A percentile compares a stretch with the other conserved stretches of the same genome.
These are phyloP conservation scores for Rhinolophus ferrumequinum DNA, from an alignment of 2,113 vertebrate species.

Conservation along the genomic window DNA sequence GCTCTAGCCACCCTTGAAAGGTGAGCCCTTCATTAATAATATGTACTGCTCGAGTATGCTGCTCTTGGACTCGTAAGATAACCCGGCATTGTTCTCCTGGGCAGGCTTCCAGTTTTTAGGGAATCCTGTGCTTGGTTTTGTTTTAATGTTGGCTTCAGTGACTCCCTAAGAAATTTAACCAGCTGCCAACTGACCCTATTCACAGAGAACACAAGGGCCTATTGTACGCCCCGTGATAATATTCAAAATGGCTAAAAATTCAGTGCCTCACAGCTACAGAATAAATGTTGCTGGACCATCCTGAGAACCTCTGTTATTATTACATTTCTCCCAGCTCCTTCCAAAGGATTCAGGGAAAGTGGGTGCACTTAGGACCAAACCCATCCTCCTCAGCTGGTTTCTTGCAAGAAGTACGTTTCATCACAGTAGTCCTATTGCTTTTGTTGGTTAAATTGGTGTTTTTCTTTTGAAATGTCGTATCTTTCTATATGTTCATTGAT, in stretches of 20 bases:
- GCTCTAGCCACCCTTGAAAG: neutral
- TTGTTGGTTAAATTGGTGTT: neutral
- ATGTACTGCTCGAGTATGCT: fast-evolving
- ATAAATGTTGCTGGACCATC: neutral
- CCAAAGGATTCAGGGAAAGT: neutral
- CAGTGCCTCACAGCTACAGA: neutral
- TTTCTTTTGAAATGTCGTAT: neutral
- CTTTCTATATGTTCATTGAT: fast-evolving
- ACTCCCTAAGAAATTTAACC: constrained; percentile 42
- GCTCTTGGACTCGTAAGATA: neutral
- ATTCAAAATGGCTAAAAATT: neutral
- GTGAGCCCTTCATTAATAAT: neutral
- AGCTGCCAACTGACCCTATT: constrained; percentile 44
- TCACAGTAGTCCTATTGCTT: neutral
- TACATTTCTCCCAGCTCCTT: neutral
- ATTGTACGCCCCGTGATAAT: constrained; percentile 28
- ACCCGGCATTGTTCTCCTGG: neutral
- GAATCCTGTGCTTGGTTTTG: constrained; percentile 46
- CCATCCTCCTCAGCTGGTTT: neutral
- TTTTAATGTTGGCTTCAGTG: constrained; percentile 42
- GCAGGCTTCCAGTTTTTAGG: constrained; percentile 49
- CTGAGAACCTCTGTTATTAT: neutral
- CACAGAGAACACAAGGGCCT: constrained; percentile 50
- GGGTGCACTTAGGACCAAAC: neutral
- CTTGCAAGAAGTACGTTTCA: neutral